Conservation (phyloP, 1,140 invertebrate genomes). For the Agrypnia vestita region DNA sequence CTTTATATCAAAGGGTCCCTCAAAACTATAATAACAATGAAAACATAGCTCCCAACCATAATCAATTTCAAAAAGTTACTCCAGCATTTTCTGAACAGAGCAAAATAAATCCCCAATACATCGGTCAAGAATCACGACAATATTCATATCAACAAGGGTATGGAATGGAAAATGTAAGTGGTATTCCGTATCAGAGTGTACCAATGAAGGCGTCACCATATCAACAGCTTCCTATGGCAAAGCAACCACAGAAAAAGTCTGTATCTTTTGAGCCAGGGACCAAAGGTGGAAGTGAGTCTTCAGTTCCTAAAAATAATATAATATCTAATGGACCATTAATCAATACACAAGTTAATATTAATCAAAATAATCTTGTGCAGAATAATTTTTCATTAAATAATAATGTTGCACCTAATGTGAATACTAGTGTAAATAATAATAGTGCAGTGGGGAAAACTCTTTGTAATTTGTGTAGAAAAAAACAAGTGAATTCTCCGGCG, state of each 20-base stretch:
- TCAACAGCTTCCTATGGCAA: constrained; percentile 73
- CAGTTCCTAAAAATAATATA: constrained; percentile 65
- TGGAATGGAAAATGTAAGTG: constrained; percentile 42
- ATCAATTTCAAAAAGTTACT: constrained; percentile 53
- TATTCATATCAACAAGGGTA: constrained; percentile 54
- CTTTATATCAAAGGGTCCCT: constrained; percentile 55
- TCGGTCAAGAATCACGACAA: constrained; percentile 57
- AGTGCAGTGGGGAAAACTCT: constrained; percentile 72
- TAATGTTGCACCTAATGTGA: constrained; percentile 42
- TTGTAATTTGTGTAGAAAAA: constrained; percentile 90
- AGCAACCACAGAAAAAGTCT: constrained; percentile 76
- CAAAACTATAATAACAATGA: constrained; percentile 51
- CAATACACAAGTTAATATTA: constrained; percentile 56
- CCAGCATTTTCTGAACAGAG: constrained; percentile 50
- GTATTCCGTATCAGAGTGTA: constrained; percentile 60
- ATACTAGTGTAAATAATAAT: constrained; percentile 52
- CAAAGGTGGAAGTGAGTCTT: constrained; percentile 75
- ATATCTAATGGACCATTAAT: constrained; percentile 35
- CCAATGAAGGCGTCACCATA: constrained; percentile 66
- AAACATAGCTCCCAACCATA: neutral
- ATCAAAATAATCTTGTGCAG: constrained; percentile 56
- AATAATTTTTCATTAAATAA: constrained; percentile 49
- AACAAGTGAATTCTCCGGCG: constrained; percentile 81
- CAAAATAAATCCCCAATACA: constrained; percentile 57
- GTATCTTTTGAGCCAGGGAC: constrained; percentile 80